Conservation (phyloP, 2,888 invertebrate species). For the Drosophila recens region DNA sequence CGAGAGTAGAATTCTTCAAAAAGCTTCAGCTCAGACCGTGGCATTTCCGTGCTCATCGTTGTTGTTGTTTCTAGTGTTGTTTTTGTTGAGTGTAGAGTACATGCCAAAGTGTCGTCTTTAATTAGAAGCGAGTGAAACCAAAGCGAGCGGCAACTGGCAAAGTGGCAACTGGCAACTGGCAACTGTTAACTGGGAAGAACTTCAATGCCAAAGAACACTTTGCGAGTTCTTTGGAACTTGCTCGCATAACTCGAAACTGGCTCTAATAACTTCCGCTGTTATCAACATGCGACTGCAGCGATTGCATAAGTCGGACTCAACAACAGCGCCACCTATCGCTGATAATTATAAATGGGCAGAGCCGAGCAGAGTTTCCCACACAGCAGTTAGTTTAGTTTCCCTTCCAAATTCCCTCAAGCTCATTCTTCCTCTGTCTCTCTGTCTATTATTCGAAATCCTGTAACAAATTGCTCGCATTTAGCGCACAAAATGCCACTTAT, state of each 20-base stretch:
- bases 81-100: constrained; percentile 41
- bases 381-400: constrained; percentile 19
- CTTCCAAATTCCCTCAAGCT: background rate
- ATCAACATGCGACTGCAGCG: constrained; percentile 54
- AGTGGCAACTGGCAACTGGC: constrained; percentile 7
- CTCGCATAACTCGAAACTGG: constrained; percentile 57
- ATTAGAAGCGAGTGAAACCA: constrained; percentile 69
- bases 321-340: constrained; percentile 71
- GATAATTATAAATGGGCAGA: constrained; percentile 68
- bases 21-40: constrained; percentile 29
- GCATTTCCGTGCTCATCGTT: constrained; percentile 70
- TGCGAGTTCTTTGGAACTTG: constrained; percentile 70
- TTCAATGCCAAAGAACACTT: constrained; percentile 48
- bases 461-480: constrained; percentile 77
- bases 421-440: background rate
- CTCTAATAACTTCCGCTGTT: constrained; percentile 75
- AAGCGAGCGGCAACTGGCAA: constrained; percentile 49
- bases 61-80: no score
- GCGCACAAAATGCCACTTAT: constrained; percentile 74
- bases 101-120: constrained; percentile 81
- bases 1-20: constrained; percentile 41
- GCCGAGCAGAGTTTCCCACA: constrained; percentile 23
- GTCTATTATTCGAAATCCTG: constrained; percentile 61
- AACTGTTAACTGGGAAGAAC: constrained; percentile 28
- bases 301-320: constrained; percentile 44